These are phyloP conservation scores for Crocodylus rhombifer DNA, from an alignment of 2,797 vertebrate species.

Conservation along the genomic window DNA sequence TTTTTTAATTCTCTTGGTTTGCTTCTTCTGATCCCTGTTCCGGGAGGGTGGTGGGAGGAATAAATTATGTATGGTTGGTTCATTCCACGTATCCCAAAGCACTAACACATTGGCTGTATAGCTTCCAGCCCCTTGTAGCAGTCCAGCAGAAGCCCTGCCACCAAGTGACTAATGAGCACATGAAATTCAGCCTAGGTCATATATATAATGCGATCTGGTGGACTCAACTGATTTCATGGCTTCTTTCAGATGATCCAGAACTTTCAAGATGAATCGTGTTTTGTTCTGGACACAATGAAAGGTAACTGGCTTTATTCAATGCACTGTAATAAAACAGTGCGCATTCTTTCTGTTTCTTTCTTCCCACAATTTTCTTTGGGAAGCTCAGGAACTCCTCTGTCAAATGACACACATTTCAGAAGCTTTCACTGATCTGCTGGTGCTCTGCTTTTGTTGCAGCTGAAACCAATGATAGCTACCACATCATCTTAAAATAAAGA, in stretches of 20 bases:
- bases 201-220: fast-evolving
- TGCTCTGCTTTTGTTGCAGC: constrained; percentile 80
- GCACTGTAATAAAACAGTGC: neutral
- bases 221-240: fast-evolving
- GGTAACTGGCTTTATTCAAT: constrained; percentile 80
- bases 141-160: neutral
- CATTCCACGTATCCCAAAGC: neutral
- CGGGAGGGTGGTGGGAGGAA: neutral
- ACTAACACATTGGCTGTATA: neutral
- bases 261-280: constrained; percentile 97
- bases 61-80: neutral
- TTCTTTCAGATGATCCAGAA: constrained; percentile 96
- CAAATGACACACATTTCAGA: neutral
- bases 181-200: neutral
- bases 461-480: constrained; percentile 94
- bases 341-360: fast-evolving
- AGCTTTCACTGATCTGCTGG: fast-evolving
- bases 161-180: neutral
- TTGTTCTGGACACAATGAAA: constrained; percentile 98
- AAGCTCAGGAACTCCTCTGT: fast-evolving
- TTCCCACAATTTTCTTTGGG: fast-evolving
- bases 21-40: fast-evolving
- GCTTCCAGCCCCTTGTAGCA: neutral
- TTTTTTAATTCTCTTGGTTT: neutral
- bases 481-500: constrained; percentile 94